Conservation (phyloP, 2,888 invertebrate genomes). For the Chrysotoxum bicinctum region DNA sequence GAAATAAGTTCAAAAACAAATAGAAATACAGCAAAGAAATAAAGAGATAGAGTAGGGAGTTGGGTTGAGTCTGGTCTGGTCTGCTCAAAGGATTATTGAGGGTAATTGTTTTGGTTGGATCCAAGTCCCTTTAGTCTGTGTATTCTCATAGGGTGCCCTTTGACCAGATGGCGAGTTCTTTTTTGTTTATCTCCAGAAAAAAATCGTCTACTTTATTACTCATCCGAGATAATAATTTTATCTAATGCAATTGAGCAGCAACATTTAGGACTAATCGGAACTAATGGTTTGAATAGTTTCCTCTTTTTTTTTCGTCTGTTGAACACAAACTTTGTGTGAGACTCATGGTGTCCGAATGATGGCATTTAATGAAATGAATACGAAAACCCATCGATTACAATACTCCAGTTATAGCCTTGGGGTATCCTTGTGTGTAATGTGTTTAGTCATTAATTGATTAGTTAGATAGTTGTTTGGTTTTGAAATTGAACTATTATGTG, state of each 20-base stretch:
- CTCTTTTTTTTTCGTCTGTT: neutral
- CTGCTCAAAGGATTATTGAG: slow-evolving; percentile 57
- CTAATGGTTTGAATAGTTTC: slow-evolving; percentile 65
- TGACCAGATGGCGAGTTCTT: slow-evolving; percentile 26
- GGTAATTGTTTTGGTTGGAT: slow-evolving; percentile 56
- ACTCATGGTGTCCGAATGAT: slow-evolving; percentile 1
- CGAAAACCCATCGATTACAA: slow-evolving; percentile 20
- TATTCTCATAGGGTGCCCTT: slow-evolving; percentile 17
- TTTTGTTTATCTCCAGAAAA: slow-evolving; percentile 38
- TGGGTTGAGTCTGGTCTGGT: slow-evolving; percentile 1
- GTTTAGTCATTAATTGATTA: slow-evolving; percentile 61
- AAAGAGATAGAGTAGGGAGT: neutral
- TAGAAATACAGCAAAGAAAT: slow-evolving; percentile 13
- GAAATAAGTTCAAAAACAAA: slow-evolving; percentile 6
- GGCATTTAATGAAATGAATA: slow-evolving; percentile 27
- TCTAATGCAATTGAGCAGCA: slow-evolving; percentile 60
- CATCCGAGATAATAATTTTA: slow-evolving; percentile 68
- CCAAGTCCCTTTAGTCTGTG: slow-evolving; percentile 6
- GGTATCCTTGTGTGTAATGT: slow-evolving; percentile 20
- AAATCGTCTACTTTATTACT: slow-evolving; percentile 64
- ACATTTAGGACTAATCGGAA: slow-evolving; percentile 59
- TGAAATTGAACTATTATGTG: slow-evolving; percentile 44
- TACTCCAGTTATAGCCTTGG: neutral
- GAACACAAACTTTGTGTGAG: neutral
- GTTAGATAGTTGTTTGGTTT: slow-evolving; percentile 51